Percentiles rank a stretch among this genome's conserved stretches.
phyloP scores from a whole-genome alignment of 1,140 invertebrate genomes.

The Temnothorax longispinosus region DNA sequence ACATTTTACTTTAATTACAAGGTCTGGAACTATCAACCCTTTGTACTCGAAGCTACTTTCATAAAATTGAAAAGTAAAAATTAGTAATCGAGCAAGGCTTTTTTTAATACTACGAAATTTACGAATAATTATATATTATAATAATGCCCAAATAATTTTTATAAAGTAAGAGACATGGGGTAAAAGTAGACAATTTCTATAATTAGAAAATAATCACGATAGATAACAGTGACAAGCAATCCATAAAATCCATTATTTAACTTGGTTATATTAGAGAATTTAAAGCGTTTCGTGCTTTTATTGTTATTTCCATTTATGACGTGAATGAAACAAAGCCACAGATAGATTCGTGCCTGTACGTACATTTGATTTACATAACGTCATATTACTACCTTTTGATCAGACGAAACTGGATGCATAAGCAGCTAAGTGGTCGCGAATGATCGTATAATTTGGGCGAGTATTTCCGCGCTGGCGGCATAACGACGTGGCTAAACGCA shows the following conservation, averaged over 20 bases:
- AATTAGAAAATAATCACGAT: neutral
- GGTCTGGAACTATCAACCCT: neutral
- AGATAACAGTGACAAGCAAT: neutral
- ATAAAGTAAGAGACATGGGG: neutral
- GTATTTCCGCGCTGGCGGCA: constrained; percentile 44
- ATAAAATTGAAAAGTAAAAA: neutral
- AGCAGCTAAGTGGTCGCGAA: constrained; percentile 4
- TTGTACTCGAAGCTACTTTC: neutral
- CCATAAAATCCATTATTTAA: too few relatives aligned
- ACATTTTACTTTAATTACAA: constrained; percentile 14
- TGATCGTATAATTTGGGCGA: constrained; percentile 35
- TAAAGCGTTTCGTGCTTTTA: neutral
- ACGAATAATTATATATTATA: neutral
- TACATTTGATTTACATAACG: neutral
- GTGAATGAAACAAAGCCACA: neutral
- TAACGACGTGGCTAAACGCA: constrained; percentile 79
- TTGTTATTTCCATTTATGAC: neutral
- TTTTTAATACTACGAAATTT: neutral
- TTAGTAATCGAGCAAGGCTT: neutral
- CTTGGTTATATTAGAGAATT: neutral
- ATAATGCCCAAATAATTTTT: neutral
- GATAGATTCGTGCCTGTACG: too few relatives aligned
- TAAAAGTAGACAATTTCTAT: neutral
- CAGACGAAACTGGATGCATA: neutral
- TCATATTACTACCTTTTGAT: neutral